A percentile compares a stretch with the other conserved stretches of the same genome.
Evolutionary conservation across 2,888 invertebrate species (phyloP).

Genomic region (Luperina nickerlii): DNA sequence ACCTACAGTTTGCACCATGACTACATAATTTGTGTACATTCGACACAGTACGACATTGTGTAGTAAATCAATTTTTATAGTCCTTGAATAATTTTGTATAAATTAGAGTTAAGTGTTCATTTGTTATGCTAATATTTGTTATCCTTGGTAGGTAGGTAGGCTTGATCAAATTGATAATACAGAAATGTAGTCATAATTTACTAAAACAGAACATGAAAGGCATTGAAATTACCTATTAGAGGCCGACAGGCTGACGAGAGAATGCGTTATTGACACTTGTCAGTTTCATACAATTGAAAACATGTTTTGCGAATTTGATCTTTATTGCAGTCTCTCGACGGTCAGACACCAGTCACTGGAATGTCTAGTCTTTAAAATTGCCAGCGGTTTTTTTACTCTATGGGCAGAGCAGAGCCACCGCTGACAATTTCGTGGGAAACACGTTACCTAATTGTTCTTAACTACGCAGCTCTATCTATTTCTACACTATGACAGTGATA

Average conservation of each 20-base stretch:
- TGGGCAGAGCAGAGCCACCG: background rate
- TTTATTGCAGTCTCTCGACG: no score
- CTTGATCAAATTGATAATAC: background rate
- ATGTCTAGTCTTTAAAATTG: background rate
- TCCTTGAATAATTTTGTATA: constrained; percentile 37
- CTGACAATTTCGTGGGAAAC: background rate
- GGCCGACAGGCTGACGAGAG: background rate
- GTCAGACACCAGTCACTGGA: background rate
- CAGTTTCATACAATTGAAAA: background rate
- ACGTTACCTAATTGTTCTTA: background rate
- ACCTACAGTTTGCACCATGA: constrained; percentile 13
- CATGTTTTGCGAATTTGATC: no score
- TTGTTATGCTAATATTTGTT: constrained; percentile 4
- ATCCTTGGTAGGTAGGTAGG: background rate
- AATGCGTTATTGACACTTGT: background rate
- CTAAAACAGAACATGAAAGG: background rate
- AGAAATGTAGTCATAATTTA: background rate
- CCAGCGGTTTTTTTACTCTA: background rate
- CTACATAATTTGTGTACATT: constrained; percentile 30
- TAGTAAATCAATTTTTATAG: constrained; percentile 39
- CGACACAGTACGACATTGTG: constrained; percentile 20
- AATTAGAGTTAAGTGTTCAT: constrained; percentile 1
- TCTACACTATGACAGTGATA: background rate
- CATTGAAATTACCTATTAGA: background rate
- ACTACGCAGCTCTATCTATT: background rate